Percentiles rank a stretch among this genome's conserved stretches.
phyloP scores from a whole-genome alignment of 2,888 invertebrate species.

The Apocheima hispidaria region DNA sequence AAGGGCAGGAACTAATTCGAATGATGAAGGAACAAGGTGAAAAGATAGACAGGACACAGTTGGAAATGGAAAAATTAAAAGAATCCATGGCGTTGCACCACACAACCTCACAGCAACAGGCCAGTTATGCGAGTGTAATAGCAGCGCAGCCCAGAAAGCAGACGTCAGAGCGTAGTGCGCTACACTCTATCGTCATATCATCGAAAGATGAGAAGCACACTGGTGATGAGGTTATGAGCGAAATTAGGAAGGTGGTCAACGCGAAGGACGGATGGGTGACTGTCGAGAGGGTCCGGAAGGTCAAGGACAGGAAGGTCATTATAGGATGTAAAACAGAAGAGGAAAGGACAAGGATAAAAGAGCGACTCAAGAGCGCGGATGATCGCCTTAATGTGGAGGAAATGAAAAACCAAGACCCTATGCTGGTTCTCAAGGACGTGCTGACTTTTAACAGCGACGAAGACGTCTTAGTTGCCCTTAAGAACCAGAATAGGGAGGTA shows the following conservation, averaged over 20 bases:
- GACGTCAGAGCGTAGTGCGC: background rate
- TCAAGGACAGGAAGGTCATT: background rate
- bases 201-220: background rate
- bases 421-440: background rate
- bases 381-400: too few relatives aligned
- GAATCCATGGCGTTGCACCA: background rate
- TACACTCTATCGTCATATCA: background rate
- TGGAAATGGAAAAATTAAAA: background rate
- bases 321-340: constrained; percentile 2
- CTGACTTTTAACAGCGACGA: background rate
- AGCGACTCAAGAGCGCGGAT: background rate
- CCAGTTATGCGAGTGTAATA: background rate
- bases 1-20: background rate
- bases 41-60: background rate
- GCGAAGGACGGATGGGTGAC: background rate
- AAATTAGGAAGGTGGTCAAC: background rate
- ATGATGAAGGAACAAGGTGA: background rate
- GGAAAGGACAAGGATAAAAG: background rate
- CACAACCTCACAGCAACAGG: background rate
- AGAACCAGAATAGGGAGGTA: background rate
- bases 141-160: background rate
- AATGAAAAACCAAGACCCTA: background rate
- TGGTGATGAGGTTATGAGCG: background rate
- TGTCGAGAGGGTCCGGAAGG: background rate
- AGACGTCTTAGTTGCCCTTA: background rate